Evolutionary conservation across 2,797 vertebrate genomes (phyloP).

Genomic region (Trachops cirrhosus): DNA sequence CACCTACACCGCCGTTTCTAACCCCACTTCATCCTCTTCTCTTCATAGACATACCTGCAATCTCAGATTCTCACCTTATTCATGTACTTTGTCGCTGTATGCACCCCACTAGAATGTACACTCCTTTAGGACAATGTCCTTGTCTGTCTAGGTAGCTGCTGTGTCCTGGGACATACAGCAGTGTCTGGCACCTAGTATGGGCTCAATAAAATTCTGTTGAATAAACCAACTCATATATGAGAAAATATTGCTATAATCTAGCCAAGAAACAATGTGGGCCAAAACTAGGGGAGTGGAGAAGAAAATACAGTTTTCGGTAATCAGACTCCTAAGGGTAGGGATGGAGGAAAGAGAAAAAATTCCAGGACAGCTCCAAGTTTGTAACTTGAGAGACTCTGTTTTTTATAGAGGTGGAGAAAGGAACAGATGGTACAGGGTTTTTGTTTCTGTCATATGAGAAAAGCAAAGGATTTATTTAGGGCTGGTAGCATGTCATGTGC

Average conservation of each 20-base stretch:
- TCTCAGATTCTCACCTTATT: not conserved
- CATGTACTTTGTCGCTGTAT: too few species aligned
- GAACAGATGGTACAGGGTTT: not conserved
- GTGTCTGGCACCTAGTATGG: not conserved
- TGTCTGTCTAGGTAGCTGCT: not conserved
- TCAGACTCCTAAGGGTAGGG: not conserved
- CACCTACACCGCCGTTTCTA: not conserved
- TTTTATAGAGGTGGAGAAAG: not conserved
- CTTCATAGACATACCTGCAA: not conserved
- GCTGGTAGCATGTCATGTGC: not conserved
- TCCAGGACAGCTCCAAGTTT: not conserved
- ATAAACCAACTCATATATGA: not conserved
- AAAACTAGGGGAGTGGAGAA: not conserved
- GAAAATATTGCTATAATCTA: not conserved
- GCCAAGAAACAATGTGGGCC: not conserved
- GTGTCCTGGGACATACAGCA: not conserved
- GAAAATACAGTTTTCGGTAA: not conserved
- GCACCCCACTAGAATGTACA: not conserved
- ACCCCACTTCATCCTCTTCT: not conserved
- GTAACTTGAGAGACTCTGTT: not conserved
- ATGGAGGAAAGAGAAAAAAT: not conserved
- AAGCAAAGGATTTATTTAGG: not conserved
- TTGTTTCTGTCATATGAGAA: not conserved
- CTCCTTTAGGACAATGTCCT: not conserved
- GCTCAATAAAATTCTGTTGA: not conserved